Evolutionary conservation across 1,140 invertebrate species (phyloP).

Genomic region (Aphaenogaster ashmeadi): DNA sequence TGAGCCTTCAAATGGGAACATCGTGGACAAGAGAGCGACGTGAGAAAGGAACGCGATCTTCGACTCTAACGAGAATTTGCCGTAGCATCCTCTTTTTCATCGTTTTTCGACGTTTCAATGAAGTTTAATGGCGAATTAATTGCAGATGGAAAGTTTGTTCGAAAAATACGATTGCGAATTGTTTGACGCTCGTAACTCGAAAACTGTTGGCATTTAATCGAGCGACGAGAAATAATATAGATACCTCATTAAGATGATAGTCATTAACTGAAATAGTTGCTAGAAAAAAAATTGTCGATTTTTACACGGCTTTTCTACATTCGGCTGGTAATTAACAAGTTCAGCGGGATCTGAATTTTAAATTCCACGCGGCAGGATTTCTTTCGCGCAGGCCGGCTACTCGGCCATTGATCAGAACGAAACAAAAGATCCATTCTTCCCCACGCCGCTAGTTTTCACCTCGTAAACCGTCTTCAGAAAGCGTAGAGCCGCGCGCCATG

Average conservation of each 20-base stretch:
- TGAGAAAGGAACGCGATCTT: conserved; percentile 18
- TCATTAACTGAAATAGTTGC: neutral
- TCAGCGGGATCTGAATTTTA: neutral
- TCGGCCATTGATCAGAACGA: conserved; percentile 58
- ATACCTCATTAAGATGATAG: neutral
- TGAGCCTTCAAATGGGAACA: conserved; percentile 37
- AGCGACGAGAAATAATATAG: neutral
- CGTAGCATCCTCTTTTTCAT: neutral
- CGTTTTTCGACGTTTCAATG: neutral
- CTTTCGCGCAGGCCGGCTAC: neutral
- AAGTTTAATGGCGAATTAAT: neutral
- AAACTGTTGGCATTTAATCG: neutral
- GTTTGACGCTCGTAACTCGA: neutral
- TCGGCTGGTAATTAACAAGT: neutral
- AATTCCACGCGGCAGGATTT: conserved; percentile 22
- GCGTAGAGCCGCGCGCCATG: conserved; percentile 70
- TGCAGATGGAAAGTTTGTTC: neutral
- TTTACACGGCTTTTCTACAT: neutral
- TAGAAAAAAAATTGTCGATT: neutral
- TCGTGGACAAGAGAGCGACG: neutral
- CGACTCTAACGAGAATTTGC: conserved; percentile 3
- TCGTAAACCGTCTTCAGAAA: conserved; percentile 74
- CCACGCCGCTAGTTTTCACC: conserved; percentile 67
- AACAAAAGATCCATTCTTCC: conserved; percentile 62
- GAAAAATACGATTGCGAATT: neutral